Base-by-base conservation (phyloP, 1,140 invertebrate genomes). In the Agrypnia vestita region DNA sequence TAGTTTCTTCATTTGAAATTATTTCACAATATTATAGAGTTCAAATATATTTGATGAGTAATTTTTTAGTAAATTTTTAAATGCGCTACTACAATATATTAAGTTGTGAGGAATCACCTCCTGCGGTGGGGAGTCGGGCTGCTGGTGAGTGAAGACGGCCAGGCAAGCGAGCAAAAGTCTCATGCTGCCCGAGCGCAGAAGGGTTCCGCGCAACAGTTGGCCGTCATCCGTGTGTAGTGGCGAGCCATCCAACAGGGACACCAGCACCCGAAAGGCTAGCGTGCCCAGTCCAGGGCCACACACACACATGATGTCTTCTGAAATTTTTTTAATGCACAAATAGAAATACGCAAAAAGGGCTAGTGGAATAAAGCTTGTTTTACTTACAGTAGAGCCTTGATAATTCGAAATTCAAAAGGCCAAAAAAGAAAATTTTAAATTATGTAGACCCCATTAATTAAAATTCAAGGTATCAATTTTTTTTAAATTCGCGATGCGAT, bases 111-210 rank as follows among this genome's bases (percentile, higher is more conserved):
- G 25, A 15, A 84, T 85, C n/a, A 86, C 86, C 72, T 86, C 89
- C 15, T 43, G 85, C 7, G 88, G 84, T 8, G 89, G 80, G 84
- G 46, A 86, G 80, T 84, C 88, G 78, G 85, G 87, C 10, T 91
- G 91, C 85, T 97, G 96, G 86, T 97, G 96, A 1, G 96, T 97
- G 83, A 98, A 96, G 7, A 96, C 94, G 0, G 96, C 95, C 19
- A 98, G 89, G 85, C 96, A 98, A 46, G 95, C 94, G 0, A 98
- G 91, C 69, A 98, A 89, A 4, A 98, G 90, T 84, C 96, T 92
- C 84, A 97, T 91, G 49, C 95, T 95, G 12, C 97, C 96, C 25
- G 94, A 92, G 67, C 95, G 94, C 80, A 97, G 92, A 67, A 95
- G 94, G 84, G 95, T 94, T 6, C 93, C 89, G n/a, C 96, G 89